These are phyloP conservation scores for Plebejus melissa DNA, from an alignment of 2,888 invertebrate species.

Conservation along the genomic window DNA sequence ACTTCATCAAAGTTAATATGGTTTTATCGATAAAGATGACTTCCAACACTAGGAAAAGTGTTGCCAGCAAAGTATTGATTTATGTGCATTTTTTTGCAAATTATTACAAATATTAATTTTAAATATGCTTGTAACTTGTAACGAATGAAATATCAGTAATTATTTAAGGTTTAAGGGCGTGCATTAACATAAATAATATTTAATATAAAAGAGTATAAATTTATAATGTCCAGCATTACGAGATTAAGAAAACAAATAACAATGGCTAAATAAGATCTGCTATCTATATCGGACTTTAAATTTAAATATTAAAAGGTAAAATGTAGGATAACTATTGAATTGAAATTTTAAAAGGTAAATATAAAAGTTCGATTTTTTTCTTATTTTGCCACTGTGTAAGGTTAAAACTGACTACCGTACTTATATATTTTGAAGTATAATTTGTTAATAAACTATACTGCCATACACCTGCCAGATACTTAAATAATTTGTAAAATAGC, in stretches of 20 bases:
- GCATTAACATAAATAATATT: neutral
- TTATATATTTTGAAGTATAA: neutral
- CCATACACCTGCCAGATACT: conserved; percentile 5
- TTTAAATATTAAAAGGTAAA: neutral
- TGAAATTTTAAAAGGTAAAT: too few relatives aligned
- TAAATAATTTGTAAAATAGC: conserved; percentile 17
- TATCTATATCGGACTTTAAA: neutral
- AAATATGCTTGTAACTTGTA: too few relatives aligned
- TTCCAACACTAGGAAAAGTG: neutral
- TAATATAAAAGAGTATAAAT: neutral
- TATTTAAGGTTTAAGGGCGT: neutral
- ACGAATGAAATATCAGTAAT: too few relatives aligned
- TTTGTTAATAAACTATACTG: neutral
- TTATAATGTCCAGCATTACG: neutral
- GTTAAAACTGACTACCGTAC: too few relatives aligned
- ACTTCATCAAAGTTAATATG: too few relatives aligned
- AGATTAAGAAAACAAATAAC: neutral
- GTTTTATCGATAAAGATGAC: neutral
- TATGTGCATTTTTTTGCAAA: neutral
- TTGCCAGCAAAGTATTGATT: neutral
- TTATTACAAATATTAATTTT: neutral
- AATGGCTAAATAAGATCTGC: neutral
- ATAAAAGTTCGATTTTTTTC: neutral
- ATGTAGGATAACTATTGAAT: too few relatives aligned
- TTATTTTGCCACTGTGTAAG: conserved; percentile 4